Percentiles rank a stretch among this genome's conserved stretches.
Conservation (phyloP, 2,113 vertebrate species). For the Mystacornis crossleyi region DNA sequence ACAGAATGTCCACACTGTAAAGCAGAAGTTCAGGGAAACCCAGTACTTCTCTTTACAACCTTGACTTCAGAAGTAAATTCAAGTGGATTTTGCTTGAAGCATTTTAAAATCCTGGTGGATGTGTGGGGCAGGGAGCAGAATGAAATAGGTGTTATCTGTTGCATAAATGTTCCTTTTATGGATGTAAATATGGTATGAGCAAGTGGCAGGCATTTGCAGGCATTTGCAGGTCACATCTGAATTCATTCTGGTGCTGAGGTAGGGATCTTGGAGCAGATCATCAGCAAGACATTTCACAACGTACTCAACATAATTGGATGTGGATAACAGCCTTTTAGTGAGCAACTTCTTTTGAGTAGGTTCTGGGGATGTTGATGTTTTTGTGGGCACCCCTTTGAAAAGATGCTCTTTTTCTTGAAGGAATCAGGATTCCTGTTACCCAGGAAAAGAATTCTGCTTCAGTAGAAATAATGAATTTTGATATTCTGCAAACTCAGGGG, state of each 20-base stretch:
- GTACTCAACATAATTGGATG: not conserved
- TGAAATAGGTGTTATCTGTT: not conserved
- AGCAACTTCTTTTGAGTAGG: not conserved
- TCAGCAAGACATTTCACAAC: not conserved
- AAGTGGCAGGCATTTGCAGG: not conserved
- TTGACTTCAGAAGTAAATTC: not conserved
- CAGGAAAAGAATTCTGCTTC: not conserved
- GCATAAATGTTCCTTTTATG: not conserved
- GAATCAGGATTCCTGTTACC: not conserved
- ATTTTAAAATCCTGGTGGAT: not conserved
- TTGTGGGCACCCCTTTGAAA: not conserved
- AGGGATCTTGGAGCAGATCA: not conserved
- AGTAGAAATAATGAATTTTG: not conserved
- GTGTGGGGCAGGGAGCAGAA: rapidly evolving
- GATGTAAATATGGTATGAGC: not conserved
- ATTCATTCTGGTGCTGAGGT: not conserved
- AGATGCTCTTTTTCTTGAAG: not conserved
- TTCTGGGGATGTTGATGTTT: not conserved
- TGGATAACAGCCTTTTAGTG: not conserved
- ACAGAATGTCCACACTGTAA: not conserved
- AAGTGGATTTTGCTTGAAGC: not conserved
- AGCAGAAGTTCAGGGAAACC: not conserved
- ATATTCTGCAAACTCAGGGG: not conserved
- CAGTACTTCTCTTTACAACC: not conserved
- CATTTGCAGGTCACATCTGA: not conserved